A percentile compares a stretch with the other conserved stretches of the same genome.
phyloP scores from a whole-genome alignment of 1,140 invertebrate species.

The Drosophila gunungcola region DNA sequence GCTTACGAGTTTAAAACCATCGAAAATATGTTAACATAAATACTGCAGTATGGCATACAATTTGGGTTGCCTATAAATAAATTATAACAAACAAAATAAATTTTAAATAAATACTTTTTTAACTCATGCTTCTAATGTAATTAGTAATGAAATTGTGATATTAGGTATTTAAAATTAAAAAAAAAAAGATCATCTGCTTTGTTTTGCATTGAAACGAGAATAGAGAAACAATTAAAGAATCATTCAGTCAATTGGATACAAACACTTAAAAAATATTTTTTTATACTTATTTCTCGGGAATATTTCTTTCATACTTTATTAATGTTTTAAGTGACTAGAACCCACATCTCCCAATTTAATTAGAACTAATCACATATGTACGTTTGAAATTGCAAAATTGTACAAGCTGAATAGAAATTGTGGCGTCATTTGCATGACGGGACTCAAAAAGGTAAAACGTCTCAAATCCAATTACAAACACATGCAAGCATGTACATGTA shows the following conservation, averaged over 20 bases:
- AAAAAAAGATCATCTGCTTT: too few species aligned
- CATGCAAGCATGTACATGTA: background rate
- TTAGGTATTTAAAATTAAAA: too few species aligned
- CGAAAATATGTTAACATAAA: too few species aligned
- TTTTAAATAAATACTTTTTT: too few species aligned
- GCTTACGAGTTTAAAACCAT: too few species aligned
- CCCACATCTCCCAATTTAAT: background rate
- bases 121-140: too few species aligned
- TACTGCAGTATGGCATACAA: too few species aligned
- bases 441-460: constrained; percentile 33
- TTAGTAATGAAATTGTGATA: too few species aligned
- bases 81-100: too few species aligned
- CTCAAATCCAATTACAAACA: constrained; percentile 61
- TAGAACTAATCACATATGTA: constrained; percentile 2
- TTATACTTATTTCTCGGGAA: background rate
- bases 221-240: background rate
- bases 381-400: constrained; percentile 1
- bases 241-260: background rate
- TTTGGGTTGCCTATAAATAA: too few species aligned
- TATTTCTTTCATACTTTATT: background rate
- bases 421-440: constrained; percentile 16
- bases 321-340: background rate
- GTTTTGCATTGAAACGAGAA: background rate
- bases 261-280: background rate
- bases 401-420: constrained; percentile 4